Base-by-base conservation (phyloP, 2,113 vertebrate species). In the Manacus vitellinus region DNA sequence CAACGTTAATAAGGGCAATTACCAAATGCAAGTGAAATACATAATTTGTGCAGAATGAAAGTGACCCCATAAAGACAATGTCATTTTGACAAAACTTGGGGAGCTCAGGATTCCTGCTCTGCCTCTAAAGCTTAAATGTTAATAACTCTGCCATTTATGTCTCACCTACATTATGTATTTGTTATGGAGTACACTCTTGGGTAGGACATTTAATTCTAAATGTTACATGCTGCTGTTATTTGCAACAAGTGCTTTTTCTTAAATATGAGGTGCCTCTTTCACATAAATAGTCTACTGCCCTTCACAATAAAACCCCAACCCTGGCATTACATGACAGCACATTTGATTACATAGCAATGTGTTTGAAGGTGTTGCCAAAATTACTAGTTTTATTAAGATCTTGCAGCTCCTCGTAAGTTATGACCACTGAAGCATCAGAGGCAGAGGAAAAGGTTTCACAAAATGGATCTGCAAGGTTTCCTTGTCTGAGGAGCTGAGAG, bases 381-480 rank as follows among this genome's bases (percentile, higher is more conserved):
- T 20, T 55, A 56, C 33, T 46, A 59, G 71, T 19, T 89, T 87
- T 84, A 47, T 12, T 8, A 93, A 51, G 71, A 85, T 58, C 49
- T 56, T 20, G 6, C 52, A 89, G 46, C 71, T 92, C 74, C 80
- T 95, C 5, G 0, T n/a, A 86, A 61, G 37, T 70, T 70, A 79
- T 28, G 58, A 94, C 65, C 41, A 91, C 65, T 62, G 46, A 89
- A 75, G 83, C 46, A 89, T 65, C 78, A 95, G 95, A 80, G 37
- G 58, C 66, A 95, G 44, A 94, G 19, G 59, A 78, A 92, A 89
- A 84, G 23, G 73, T 39, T 88, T 94, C 78, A 79, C 68, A 93
- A 87, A 94, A 93, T 1, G 3, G 25, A 52, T 56, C 65, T 90
- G 74, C 49, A 77, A 41, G 46, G 39, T 56, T 88, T 94, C 62